A percentile compares a stretch with the other conserved stretches of the same genome.
Conservation (phyloP, 2,797 vertebrate genomes). For the Sebastes diploproa region DNA sequence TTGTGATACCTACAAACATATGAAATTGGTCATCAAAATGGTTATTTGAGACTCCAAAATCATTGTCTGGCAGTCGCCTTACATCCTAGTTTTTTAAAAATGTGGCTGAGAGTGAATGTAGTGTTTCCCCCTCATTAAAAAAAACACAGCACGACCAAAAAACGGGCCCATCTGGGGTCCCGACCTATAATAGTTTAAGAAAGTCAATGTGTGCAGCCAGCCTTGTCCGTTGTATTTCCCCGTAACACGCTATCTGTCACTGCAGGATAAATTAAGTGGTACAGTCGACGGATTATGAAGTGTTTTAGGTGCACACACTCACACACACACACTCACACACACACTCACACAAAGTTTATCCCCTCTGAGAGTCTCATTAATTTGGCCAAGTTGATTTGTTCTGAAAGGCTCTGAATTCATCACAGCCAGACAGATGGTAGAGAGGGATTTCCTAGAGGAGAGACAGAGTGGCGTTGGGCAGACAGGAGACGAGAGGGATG, state of each 20-base stretch:
- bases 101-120: not conserved
- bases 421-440: slow-evolving; percentile 69
- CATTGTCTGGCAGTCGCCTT: not conserved
- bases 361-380: slow-evolving; percentile 66
- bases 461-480: not conserved
- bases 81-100: not conserved
- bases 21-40: not conserved
- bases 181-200: slow-evolving; percentile 6
- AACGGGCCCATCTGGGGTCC: slow-evolving; percentile 3
- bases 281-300: slow-evolving; percentile 58
- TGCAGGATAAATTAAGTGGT: slow-evolving; percentile 53
- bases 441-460: slow-evolving; percentile 72
- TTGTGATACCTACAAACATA: not conserved
- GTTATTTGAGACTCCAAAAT: not conserved
- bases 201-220: slow-evolving; percentile 15
- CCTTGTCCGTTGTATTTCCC: slow-evolving; percentile 10
- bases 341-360: slow-evolving; percentile 55
- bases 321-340: slow-evolving; percentile 12
- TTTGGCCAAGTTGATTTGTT: slow-evolving; percentile 69
- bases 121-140: not conserved
- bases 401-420: slow-evolving; percentile 67
- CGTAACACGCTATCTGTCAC: slow-evolving; percentile 36
- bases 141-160: not conserved
- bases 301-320: slow-evolving; percentile 42
- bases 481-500: not conserved